Conservation (phyloP, 2,888 invertebrate genomes). For the Nomada hirtipes region DNA sequence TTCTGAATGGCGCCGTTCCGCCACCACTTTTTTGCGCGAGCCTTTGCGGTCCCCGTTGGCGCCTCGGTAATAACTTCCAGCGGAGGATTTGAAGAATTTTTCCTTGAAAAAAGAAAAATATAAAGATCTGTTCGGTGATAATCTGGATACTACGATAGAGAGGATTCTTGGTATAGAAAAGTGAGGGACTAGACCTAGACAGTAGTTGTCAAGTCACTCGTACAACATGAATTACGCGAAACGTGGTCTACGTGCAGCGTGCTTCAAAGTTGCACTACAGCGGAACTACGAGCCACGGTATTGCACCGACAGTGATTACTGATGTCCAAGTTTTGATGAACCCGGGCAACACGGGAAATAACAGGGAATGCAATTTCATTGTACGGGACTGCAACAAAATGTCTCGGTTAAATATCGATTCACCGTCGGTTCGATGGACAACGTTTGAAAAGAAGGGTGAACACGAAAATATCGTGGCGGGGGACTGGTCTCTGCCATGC, state of each 20-base stretch:
- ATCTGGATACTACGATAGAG: no score
- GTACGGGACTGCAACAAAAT: slow-evolving; percentile 7
- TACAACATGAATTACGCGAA: slow-evolving; percentile 1
- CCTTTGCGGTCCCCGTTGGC: slow-evolving; percentile 35
- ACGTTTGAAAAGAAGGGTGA: slow-evolving; percentile 6
- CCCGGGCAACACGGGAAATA: slow-evolving; percentile 1
- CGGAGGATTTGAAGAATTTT: no score
- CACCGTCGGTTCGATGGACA: background rate
- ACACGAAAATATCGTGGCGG: background rate
- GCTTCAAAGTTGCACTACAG: background rate
- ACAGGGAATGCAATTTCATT: no score
- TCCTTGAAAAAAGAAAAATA: no score
- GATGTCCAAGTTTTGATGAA: slow-evolving; percentile 22
- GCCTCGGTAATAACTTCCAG: background rate
- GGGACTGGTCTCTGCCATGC: slow-evolving; percentile 28
- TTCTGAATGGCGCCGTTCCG: slow-evolving; percentile 34
- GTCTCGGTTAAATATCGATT: slow-evolving; percentile 27
- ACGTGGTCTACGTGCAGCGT: background rate
- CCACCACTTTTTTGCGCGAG: slow-evolving; percentile 17
- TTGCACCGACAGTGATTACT: background rate
- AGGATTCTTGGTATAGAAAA: background rate
- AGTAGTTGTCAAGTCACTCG: background rate
- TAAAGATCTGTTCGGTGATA: no score
- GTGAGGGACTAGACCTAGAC: background rate
- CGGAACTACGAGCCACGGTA: background rate